Base-by-base conservation (phyloP, 1,140 invertebrate genomes). In the Aphis craccivora region DNA sequence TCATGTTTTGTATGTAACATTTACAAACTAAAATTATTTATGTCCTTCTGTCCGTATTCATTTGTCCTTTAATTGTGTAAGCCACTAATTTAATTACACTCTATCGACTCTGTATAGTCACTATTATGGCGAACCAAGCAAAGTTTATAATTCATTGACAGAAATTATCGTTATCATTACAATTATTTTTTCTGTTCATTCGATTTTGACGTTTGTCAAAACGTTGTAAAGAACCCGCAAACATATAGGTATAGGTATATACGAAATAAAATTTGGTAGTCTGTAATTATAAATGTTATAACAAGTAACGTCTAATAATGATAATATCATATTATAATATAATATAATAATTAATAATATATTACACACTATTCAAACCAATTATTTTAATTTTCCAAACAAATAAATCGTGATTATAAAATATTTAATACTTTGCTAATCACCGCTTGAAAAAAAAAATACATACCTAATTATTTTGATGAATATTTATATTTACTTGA, bases 61-160 rank as follows among this genome's bases (percentile, higher is more conserved):
- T 60, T 22, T 40, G 88, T 60, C 35, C 35, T 37, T 60, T 90
- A 90, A 90, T 60, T 90, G 88, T 60, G 35, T 60, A 90, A 60
- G 22, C 88, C 51, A 18, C 88, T 90, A 90, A 90, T 60, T 90
- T 55, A 90, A 90, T 60, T 90, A 60, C 53, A 18, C 51, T 45
- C 25, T n/a, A 35, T 88, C n/a, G 60, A 76, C 30, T 76, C 60
- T n/a, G 30, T 30, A 60, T n/a, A 76, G n/a, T n/a, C 60, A 76
- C 60, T n/a, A n/a, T 23, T 83, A 83, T 83, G 40, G 81, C n/a
- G 81, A n/a, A 45, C n/a, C 23, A 30, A 45, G 23, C 25, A 45
- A 11, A 45, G 11, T 87, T 87, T 30, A 30, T 45, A 30, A 84
- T 84, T 84, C 37, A 76, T n/a, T 76, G 14, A n/a, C 2, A n/a